Base-by-base conservation (phyloP, 1,140 invertebrate species). In the Stenopsyche tienmushanensis region DNA sequence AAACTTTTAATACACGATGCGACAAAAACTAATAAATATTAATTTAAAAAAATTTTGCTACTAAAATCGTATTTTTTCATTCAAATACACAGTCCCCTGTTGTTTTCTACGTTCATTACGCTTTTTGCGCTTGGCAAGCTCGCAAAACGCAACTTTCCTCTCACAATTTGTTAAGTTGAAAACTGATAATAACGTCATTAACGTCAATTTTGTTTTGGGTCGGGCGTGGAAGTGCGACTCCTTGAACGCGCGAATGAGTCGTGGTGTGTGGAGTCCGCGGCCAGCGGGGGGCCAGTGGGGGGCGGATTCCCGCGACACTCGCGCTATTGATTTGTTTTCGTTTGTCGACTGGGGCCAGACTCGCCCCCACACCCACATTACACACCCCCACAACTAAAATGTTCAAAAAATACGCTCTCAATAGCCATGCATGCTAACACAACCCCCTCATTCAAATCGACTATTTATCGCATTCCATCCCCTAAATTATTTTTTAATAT, bases 311-410 rank as follows among this genome's bases (percentile, higher is more conserved):
- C 53, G 53, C 53, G 53, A 57, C 53, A 57, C 53, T 57, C 26
- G 53, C 53, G 53, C 53, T 57, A 57, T 57, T 57, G 53, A 57
- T 57, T 57, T 57, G 53, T 57, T 57, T 57, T 57, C 53, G 53
- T 57, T 57, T 57, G 53, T 57, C 53, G 53, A 42, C 53, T 7
- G 53, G 53, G 29, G 29, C n/a, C 1, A 1, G 34, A 3, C 26
- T n/a, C 52, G 23, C 52, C 52, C 53, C 25, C 25, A 18, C 13
- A 15, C 15, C 26, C 53, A 23, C 52, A 9, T 21, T 2, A 20
- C 44, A 3, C 29, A 25, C 8, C 29, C 15, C n/a, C 52, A 25
- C 25, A 24, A 47, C 44, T 15, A 47, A 47, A 15, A n/a, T 39
- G 7, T 8, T 7, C 7, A 39, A 39, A 39, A 39, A 39, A 39